These are phyloP conservation scores for Bombylius discolor DNA, from an alignment of 2,888 invertebrate genomes.

Conservation along the genomic window DNA sequence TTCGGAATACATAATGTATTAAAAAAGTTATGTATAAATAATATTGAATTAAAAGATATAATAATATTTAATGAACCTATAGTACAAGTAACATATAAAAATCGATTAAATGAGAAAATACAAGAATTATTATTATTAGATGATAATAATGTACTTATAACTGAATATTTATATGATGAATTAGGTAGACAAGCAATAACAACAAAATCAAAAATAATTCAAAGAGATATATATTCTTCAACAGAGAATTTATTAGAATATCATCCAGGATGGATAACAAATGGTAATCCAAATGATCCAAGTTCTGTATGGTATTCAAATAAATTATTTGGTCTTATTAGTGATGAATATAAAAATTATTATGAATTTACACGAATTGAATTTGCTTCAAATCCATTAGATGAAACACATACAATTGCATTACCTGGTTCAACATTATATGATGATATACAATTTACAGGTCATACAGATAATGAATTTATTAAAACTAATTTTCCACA, in stretches of 20 bases:
- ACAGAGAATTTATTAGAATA: neutral
- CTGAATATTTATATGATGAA: neutral
- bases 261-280: neutral
- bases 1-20: too few species aligned
- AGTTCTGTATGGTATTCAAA: neutral
- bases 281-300: neutral
- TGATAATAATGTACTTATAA: neutral
- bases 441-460: neutral
- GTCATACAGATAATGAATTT: neutral
- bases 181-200: neutral
- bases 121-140: neutral
- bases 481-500: neutral
- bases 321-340: neutral
- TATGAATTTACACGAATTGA: neutral
- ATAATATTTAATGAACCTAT: neutral
- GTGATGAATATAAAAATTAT: too few species aligned
- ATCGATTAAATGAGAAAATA: neutral
- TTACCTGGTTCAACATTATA: neutral
- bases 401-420: neutral
- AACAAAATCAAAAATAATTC: neutral
- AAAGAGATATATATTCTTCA: too few species aligned
- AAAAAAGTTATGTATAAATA: too few species aligned
- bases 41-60: neutral
- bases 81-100: neutral
- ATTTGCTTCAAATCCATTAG: neutral